Evolutionary conservation across 2,888 invertebrate genomes (phyloP).

Genomic region (Leptopterna dolabrata): DNA sequence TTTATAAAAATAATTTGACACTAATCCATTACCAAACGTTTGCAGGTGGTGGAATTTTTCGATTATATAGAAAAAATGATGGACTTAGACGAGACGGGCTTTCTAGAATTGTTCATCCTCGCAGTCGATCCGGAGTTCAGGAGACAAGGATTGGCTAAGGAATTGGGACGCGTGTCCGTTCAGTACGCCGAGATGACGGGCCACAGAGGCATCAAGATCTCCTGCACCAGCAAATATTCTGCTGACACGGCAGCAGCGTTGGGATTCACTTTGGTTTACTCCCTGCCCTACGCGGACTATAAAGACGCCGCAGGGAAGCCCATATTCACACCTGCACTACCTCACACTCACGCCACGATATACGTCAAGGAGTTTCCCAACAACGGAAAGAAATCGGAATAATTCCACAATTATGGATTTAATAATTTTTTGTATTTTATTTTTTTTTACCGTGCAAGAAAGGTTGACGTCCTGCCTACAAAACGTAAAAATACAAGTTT

Average conservation of each 20-base stretch:
- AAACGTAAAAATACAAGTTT: no score
- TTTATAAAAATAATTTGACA: no score
- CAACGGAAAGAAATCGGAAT: not conserved
- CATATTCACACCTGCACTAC: slow-evolving; percentile 32
- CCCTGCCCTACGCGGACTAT: slow-evolving; percentile 48
- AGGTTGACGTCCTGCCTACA: no score
- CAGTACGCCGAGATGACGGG: slow-evolving; percentile 28
- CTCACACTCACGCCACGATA: slow-evolving; percentile 43
- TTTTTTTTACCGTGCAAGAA: not conserved
- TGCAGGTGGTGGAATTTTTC: slow-evolving; percentile 53
- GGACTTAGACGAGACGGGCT: not conserved
- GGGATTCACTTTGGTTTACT: slow-evolving; percentile 33
- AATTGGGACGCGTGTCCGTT: slow-evolving; percentile 13
- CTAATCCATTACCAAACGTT: not conserved
- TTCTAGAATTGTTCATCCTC: slow-evolving; percentile 47
- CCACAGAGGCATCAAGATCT: slow-evolving; percentile 40
- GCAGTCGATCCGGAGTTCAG: slow-evolving; percentile 43
- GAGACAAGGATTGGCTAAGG: slow-evolving; percentile 48
- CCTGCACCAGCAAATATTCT: slow-evolving; percentile 54
- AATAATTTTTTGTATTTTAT: not conserved
- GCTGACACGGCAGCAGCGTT: slow-evolving; percentile 25
- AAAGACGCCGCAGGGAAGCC: slow-evolving; percentile 18
- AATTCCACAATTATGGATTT: not conserved
- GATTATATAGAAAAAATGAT: slow-evolving; percentile 25
- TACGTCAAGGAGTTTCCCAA: slow-evolving; percentile 35